Evolutionary conservation across 2,888 invertebrate genomes (phyloP), one percentile per base, ranked within the genome.

Genomic region (Orthosia gothica): DNA sequence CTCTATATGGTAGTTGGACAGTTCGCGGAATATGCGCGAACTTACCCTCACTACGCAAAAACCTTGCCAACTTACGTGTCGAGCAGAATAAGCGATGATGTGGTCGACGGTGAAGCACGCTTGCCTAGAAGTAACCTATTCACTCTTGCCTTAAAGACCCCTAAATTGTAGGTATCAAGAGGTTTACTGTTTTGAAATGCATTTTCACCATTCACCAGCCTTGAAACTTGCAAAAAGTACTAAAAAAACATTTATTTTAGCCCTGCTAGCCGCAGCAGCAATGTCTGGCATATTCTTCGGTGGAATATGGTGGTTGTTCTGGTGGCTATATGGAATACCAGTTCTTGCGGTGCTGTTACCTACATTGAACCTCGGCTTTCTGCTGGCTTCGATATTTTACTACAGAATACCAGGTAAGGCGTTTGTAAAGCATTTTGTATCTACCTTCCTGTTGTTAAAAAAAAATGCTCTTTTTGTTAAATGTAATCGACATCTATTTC

Each of bases 291-390:
- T 97, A 61, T 92, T 97, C 73, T 97, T 97, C 79, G 98, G 97
- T 3, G 92, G 96, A 3, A 91, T 97, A 61, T 97, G 97, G 97
- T 87, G 97, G 57, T 87, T 97, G 9, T 93, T 97, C 80, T 98
- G 98, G 97, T 97, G 97, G 95, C 96, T 95, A 82, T 97, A 96
- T 84, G 97, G 97, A 5, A 96, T 97, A 79, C 97, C 98, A 0
- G 92, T 97, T 11, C 87, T 97, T 45, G 97, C 97, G 16, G 97
- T 97, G 12, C 90, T 97, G 32, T 88, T 98, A 40, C 95, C 97
- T 15, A 97, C 97, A 45, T 85, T 98, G 49, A 96, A 97, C 61
- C 92, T 97, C 15, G 98, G 98, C 5, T 97, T 97, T 87, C 89
- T 98, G 63, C 84, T 97, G 12, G 96, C 97, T 3, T 97, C 97